Evolutionary conservation across 2,888 invertebrate genomes (phyloP).

Genomic region (Octonoba sinensis): DNA sequence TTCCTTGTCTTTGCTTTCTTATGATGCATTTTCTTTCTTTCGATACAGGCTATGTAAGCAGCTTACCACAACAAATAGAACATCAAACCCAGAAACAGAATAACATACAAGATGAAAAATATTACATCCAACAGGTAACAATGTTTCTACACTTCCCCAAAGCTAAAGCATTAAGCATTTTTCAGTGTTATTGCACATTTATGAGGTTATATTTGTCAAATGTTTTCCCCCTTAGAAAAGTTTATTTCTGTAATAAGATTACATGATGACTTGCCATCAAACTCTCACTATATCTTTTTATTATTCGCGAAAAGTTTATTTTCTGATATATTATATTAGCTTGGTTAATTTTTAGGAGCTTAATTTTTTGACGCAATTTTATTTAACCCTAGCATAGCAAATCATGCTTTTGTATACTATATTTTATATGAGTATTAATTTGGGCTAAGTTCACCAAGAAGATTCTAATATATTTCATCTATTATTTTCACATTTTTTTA

Average conservation of each 20-base stretch:
- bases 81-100: conserved; percentile 66
- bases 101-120: conserved; percentile 65
- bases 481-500: no score
- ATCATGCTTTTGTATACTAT: no score
- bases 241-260: neutral
- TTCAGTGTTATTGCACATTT: neutral
- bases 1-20: no score
- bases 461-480: no score
- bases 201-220: no score
- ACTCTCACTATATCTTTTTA: neutral
- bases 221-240: neutral
- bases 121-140: conserved; percentile 66
- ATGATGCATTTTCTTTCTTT: neutral
- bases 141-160: neutral
- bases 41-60: conserved; percentile 56
- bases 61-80: conserved; percentile 65
- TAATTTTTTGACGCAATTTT: no score
- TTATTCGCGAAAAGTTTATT: no score
- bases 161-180: neutral
- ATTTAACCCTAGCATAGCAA: no score
- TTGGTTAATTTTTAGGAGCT: neutral
- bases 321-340: neutral
- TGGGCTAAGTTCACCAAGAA: no score
- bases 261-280: neutral
- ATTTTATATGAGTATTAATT: no score